Evolutionary conservation across 2,888 invertebrate species (phyloP), one percentile per base, ranked within the genome.

Genomic region (Agriopis aurantiaria): DNA sequence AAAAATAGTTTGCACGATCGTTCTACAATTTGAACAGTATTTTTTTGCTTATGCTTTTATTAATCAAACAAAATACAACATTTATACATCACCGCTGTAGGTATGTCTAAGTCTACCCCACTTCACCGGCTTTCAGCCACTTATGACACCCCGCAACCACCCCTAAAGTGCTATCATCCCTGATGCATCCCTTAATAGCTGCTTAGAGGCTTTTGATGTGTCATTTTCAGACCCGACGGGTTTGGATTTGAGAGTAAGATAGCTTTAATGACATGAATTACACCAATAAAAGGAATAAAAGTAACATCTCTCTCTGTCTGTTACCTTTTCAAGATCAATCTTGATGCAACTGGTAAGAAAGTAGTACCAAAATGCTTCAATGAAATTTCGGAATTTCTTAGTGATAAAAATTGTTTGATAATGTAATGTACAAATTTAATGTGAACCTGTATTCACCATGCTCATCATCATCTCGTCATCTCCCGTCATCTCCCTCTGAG

Each of bases 111-210:
- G 70, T 72, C 66, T 68, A 73, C 69, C 60, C 60, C 74, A 75
- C 78, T 69, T 74, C 72, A 69, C 75, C 76, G 74, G 83, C 83
- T 83, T 82, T 83, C 76, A 83, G 68, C 77, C 79, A 75, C 83
- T 82, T 79, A 74, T 74, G 72, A 67, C 72, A 74, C 75, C 74
- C 71, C 51, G 45, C 12, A 58, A 69, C 74, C 76, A 76, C 75
- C 78, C 75, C 77, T 68, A 61, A 60, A 82, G 78, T 70, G 75
- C 69, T 75, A 76, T 77, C 66, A 67, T 71, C 66, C 40, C 66
- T 59, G 53, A 62, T 48, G 69, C 76, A 75, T 74, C 75, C 74
- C 77, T 70, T 76, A 75, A 81, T 76, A 80, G 75, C 78, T 75
- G 77, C 72, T 75, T 69, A 76, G 78, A 79, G 71, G 69, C 72